Percentiles rank a stretch among this genome's conserved stretches.
Conservation (phyloP, 2,888 invertebrate genomes). For the Alsophila aescularia region DNA sequence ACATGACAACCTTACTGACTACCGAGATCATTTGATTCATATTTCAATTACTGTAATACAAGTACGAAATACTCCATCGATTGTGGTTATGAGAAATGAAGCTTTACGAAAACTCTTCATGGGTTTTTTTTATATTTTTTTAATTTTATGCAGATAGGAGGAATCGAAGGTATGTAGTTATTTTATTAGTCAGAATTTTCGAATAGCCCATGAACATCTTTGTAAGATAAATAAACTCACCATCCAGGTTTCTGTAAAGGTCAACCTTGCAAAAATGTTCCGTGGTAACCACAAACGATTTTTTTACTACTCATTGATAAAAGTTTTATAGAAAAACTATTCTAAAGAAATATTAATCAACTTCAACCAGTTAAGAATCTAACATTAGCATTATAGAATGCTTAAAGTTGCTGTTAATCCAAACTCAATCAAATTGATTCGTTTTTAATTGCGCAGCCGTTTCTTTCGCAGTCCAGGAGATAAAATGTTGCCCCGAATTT, state of each 20-base stretch:
- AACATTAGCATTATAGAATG: conserved; percentile 49
- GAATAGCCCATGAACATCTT: conserved; percentile 69
- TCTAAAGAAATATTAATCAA: neutral
- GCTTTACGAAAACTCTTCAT: conserved; percentile 62
- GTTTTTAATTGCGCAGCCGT: conserved; percentile 47
- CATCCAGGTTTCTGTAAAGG: conserved; percentile 80
- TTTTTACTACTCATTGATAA: conserved; percentile 6
- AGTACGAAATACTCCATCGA: conserved; percentile 37
- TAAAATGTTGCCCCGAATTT: conserved; percentile 63
- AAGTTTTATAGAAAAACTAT: neutral
- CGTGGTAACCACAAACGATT: conserved; percentile 61
- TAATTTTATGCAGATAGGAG: conserved; percentile 12
- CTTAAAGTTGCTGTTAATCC: conserved; percentile 59
- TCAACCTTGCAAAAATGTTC: conserved; percentile 75
- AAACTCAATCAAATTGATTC: conserved; percentile 46
- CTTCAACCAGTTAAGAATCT: conserved; percentile 1
- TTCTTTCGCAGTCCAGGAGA: conserved; percentile 69
- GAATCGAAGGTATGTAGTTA: conserved; percentile 2
- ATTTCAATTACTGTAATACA: conserved; percentile 1
- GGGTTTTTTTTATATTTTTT: conserved; percentile 16
- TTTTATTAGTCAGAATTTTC: conserved; percentile 55
- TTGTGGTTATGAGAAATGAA: conserved; percentile 60
- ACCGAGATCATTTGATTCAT: conserved; percentile 30
- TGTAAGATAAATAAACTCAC: conserved; percentile 77
- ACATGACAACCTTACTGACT: conserved; percentile 70